A percentile compares a stretch with the other conserved stretches of the same genome.
Evolutionary conservation across 1,140 invertebrate species (phyloP).

Genomic region (Neuroterus valhalla): DNA sequence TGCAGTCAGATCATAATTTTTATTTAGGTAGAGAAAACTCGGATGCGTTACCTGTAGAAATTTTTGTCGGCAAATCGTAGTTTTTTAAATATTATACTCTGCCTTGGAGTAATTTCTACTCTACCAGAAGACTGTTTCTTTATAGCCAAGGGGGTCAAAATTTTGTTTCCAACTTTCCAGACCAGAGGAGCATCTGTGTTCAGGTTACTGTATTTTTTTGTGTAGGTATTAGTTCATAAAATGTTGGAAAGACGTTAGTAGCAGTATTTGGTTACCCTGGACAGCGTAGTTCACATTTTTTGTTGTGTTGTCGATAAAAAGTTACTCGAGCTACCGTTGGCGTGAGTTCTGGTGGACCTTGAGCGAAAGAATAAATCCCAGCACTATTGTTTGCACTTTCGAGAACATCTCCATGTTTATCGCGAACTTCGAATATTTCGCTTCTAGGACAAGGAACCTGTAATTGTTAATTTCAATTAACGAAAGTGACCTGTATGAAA

Average conservation of each 20-base stretch:
- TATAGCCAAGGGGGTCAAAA: slow-evolving; percentile 66
- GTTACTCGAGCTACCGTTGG: slow-evolving; percentile 69
- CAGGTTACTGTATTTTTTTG: slow-evolving; percentile 67
- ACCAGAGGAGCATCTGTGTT: slow-evolving; percentile 72
- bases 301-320: slow-evolving; percentile 69
- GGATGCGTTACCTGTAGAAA: slow-evolving; percentile 74
- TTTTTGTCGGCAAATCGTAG: slow-evolving; percentile 74
- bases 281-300: slow-evolving; percentile 72
- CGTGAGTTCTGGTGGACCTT: slow-evolving; percentile 72
- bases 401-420: slow-evolving; percentile 74
- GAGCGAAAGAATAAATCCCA: slow-evolving; percentile 76
- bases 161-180: slow-evolving; percentile 74
- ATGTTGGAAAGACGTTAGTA: slow-evolving; percentile 31
- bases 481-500: no score
- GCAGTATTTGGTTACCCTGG: slow-evolving; percentile 73
- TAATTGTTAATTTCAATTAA: slow-evolving; percentile 29
- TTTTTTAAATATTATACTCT: slow-evolving; percentile 72
- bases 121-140: slow-evolving; percentile 67
- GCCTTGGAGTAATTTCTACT: slow-evolving; percentile 71
- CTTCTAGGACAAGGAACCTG: slow-evolving; percentile 74
- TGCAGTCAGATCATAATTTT: slow-evolving; percentile 33
- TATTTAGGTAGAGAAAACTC: background rate
- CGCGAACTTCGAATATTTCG: slow-evolving; percentile 75
- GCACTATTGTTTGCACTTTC: slow-evolving; percentile 79
- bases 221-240: slow-evolving; percentile 30